Evolutionary conservation across 2,888 invertebrate genomes (phyloP), one percentile per base, ranked within the genome.

Genomic region (Mycogona germanica): DNA sequence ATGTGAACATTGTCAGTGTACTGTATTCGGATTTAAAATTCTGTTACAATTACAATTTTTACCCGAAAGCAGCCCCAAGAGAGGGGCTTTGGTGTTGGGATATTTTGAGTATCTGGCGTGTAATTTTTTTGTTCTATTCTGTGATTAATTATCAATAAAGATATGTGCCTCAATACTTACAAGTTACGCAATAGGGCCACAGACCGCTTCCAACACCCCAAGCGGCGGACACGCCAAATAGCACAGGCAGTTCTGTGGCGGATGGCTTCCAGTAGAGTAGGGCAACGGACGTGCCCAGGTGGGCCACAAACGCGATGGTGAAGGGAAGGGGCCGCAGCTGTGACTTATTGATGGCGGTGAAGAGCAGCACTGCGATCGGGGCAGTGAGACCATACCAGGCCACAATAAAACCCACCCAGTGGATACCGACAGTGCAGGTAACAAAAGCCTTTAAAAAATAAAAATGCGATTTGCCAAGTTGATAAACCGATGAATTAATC

Each of bases 291-390:
- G 25, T 40, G 40, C 37, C 40, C 14, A 50, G 28, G 25, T 50
- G 50, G 14, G 38, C 19, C 28, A 32, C 38, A 28, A 55, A 56
- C 21, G 58, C 59, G 9, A 44, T 37, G 2, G 48, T 26, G 3
- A 59, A 58, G 21, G 59, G 56, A 9, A 6, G 9, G 0, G 14
- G 50, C 23, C 64, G 61, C 5, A 29, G 32, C 35, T 44, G 23
- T 12, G 52, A 25, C 42, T 46, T 32, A 9, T 17, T 21, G 7
- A 47, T 17, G 21, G 25, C 9, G n/a, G 45, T 52, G 35, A 19
- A 44, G 9, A 52, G 17, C 12, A 44, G 46, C 19, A 52, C 52
- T 2, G 32, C 25, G 4, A 52, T 12, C 4, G 45, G 52, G 25
- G 9, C 30, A n/a, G 52, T 46, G 21, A 52, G n/a, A 12, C 45